Conservation (phyloP, 2,113 vertebrate species). For the Oxygymnocypris stewartii region DNA sequence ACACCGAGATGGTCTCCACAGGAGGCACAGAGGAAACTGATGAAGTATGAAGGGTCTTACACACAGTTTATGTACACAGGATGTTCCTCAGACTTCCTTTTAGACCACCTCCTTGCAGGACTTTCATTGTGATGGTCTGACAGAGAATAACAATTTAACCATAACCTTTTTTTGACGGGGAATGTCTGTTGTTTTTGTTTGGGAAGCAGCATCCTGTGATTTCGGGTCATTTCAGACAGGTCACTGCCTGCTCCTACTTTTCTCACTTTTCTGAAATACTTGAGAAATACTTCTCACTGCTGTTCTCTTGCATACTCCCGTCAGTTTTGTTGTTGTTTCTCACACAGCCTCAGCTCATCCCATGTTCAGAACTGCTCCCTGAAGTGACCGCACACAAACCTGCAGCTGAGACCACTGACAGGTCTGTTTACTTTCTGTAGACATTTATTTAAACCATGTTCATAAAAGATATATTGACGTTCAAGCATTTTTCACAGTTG, state of each 20-base stretch:
- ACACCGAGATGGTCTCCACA: conserved; percentile 74
- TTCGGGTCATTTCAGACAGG: background rate
- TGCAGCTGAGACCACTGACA: conserved; percentile 18
- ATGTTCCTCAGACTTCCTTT: conserved; percentile 73
- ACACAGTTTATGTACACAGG: conserved; percentile 63
- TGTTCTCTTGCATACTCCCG: background rate
- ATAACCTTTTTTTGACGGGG: background rate
- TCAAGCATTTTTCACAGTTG: background rate
- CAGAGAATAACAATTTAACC: conserved; percentile 13
- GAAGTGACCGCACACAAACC: conserved; percentile 42
- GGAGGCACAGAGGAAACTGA: conserved; percentile 62
- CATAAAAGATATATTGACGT: background rate
- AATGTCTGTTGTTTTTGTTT: conserved; percentile 3
- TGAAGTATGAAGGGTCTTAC: conserved; percentile 71
- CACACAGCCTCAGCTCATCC: conserved; percentile 64
- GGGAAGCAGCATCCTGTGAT: conserved; percentile 14
- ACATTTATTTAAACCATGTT: background rate
- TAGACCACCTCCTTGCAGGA: conserved; percentile 19
- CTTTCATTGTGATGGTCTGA: conserved; percentile 28
- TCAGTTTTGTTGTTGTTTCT: background rate
- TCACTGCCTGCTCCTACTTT: background rate
- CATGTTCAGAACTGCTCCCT: conserved; percentile 69
- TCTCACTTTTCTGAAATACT: no score
- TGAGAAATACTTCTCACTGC: conserved; percentile 27
- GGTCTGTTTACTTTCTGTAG: conserved; percentile 14